phyloP scores from a whole-genome alignment of 2,113 vertebrate species.

The Boleophthalmus pectinirostris region DNA sequence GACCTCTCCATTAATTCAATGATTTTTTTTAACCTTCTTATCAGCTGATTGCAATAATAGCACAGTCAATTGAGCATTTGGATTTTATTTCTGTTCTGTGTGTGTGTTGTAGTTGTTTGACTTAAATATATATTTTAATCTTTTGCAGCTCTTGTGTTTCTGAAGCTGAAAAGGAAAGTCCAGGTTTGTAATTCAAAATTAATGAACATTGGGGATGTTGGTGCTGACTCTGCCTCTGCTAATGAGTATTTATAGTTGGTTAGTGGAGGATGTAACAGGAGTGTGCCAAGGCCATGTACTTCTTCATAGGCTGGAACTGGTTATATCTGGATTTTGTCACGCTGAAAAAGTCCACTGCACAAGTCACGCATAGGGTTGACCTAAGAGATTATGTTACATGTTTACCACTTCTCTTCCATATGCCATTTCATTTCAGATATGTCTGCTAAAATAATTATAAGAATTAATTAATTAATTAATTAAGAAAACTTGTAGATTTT shows the following conservation, averaged over 20 bases:
- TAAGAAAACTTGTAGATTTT: too few species aligned
- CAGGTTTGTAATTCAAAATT: slow-evolving; percentile 71
- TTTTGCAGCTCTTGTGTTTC: slow-evolving; percentile 84
- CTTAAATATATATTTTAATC: not conserved
- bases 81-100: too few species aligned
- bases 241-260: not conserved
- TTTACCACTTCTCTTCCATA: not conserved
- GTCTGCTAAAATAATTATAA: too few species aligned
- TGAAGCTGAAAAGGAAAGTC: slow-evolving; percentile 80
- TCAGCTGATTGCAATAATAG: not conserved
- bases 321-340: slow-evolving; percentile 33
- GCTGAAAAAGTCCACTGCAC: not conserved
- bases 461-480: too few species aligned
- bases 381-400: slow-evolving; percentile 6
- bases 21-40: too few species aligned
- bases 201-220: not conserved
- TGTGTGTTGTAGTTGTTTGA: not conserved
- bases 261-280: not conserved
- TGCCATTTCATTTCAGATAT: not conserved
- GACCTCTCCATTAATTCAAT: not conserved
- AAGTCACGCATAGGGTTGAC: not conserved
- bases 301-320: slow-evolving; percentile 17
- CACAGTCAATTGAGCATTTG: not conserved
- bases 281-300: not conserved
- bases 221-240: not conserved